Evolutionary conservation across 2,797 vertebrate genomes (phyloP).

Genomic region (Spondyliosoma cantharus): DNA sequence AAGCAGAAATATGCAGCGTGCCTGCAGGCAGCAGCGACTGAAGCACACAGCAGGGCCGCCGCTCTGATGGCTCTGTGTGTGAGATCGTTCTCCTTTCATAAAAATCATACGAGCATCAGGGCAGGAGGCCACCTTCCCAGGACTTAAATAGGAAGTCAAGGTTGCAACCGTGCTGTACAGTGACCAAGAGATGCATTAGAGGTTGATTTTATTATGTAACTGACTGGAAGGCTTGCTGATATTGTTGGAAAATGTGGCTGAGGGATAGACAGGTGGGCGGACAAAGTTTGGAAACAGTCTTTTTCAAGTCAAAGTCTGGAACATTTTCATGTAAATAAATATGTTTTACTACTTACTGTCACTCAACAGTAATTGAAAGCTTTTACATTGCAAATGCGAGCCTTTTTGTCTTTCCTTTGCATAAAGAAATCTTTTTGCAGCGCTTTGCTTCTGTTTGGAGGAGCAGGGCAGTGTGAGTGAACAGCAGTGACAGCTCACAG

Average conservation of each 20-base stretch:
- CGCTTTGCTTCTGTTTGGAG: slow-evolving; percentile 13
- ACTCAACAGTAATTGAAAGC: slow-evolving; percentile 29
- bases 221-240: slow-evolving; percentile 31
- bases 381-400: slow-evolving; percentile 42
- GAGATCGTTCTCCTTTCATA: slow-evolving; percentile 11
- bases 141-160: slow-evolving; percentile 28
- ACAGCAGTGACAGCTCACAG: slow-evolving; percentile 7
- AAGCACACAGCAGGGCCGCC: slow-evolving; percentile 8
- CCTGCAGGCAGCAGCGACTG: slow-evolving; percentile 18
- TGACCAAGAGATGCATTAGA: slow-evolving; percentile 46
- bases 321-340: slow-evolving; percentile 46
- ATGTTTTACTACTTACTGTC: slow-evolving; percentile 35
- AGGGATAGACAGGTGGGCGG: slow-evolving; percentile 36
- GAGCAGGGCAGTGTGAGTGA: slow-evolving; percentile 8
- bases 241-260: slow-evolving; percentile 47
- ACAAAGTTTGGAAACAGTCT: slow-evolving; percentile 37
- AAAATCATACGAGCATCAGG: slow-evolving; percentile 21
- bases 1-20: slow-evolving; percentile 32
- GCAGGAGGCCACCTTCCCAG: slow-evolving; percentile 15
- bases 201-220: slow-evolving; percentile 55
- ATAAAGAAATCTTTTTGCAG: slow-evolving; percentile 9
- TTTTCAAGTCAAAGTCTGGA: slow-evolving; percentile 34
- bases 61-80: slow-evolving; percentile 19
- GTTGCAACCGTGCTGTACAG: slow-evolving; percentile 9
- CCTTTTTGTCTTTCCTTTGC: slow-evolving; percentile 1